Evolutionary conservation across 2,797 vertebrate species (phyloP).

Genomic region (Syncerus caffer): DNA sequence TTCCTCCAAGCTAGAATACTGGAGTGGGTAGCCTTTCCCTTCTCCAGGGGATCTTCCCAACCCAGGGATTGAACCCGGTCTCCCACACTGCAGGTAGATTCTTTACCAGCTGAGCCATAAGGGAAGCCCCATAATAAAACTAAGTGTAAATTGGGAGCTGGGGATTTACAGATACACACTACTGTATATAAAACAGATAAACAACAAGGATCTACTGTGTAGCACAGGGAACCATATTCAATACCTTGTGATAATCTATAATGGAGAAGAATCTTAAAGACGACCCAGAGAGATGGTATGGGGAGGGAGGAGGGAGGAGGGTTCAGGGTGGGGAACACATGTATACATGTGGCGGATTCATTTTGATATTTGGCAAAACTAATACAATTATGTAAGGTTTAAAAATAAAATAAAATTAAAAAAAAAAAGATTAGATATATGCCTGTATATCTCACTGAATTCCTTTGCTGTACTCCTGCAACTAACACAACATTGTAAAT

Average conservation of each 20-base stretch:
- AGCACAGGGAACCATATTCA: background rate
- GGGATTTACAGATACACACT: background rate
- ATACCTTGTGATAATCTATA: background rate
- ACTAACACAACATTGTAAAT: background rate
- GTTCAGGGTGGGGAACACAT: too few relatives aligned
- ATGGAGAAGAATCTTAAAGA: background rate
- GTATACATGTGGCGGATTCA: too few relatives aligned
- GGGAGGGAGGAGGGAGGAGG: too few relatives aligned
- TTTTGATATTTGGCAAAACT: too few relatives aligned
- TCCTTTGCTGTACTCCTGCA: background rate
- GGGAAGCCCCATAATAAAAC: background rate
- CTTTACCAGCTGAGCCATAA: background rate
- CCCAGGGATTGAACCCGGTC: background rate
- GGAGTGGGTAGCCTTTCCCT: background rate
- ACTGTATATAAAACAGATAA: background rate
- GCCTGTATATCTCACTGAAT: background rate
- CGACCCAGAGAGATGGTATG: too few relatives aligned
- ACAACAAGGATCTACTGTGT: background rate
- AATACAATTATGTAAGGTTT: too few relatives aligned
- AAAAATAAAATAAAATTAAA: too few relatives aligned
- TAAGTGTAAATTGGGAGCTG: background rate
- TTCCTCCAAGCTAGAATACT: background rate
- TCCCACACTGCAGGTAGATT: background rate
- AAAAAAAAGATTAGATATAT: background rate
- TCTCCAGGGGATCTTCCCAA: background rate